Conservation (phyloP, 2,797 vertebrate genomes). For the Cheirogaleus major region DNA sequence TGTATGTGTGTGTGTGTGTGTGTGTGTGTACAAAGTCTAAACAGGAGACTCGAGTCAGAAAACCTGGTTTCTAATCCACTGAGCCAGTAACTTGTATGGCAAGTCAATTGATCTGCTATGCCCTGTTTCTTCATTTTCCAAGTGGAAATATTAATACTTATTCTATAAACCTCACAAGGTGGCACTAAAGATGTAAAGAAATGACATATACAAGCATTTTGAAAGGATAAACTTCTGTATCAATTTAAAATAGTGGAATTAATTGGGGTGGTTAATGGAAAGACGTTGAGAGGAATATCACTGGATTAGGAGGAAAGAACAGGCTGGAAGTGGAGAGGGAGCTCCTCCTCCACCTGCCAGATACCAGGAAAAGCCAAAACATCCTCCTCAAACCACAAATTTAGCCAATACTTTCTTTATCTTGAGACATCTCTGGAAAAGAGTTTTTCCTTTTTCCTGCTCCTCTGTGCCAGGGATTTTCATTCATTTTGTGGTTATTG, state of each 20-base stretch:
- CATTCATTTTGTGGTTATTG: background rate
- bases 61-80: slow-evolving; percentile 22
- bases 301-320: background rate
- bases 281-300: background rate
- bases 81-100: background rate
- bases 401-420: background rate
- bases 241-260: background rate
- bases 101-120: background rate
- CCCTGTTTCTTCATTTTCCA: background rate
- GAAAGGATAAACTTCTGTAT: background rate
- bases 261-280: background rate
- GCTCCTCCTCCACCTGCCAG: background rate
- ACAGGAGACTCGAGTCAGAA: background rate
- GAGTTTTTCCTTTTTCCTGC: background rate
- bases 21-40: background rate
- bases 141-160: background rate
- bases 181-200: slow-evolving; percentile 44
- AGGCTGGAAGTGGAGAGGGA: background rate
- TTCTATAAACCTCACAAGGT: slow-evolving; percentile 17
- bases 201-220: slow-evolving; percentile 16
- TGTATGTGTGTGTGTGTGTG: background rate
- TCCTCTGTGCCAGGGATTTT: background rate
- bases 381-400: background rate
- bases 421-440: background rate
- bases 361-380: background rate